Evolutionary conservation across 1,140 invertebrate species (phyloP), one percentile per base, ranked within the genome.

Genomic region (Drosophila saltans): DNA sequence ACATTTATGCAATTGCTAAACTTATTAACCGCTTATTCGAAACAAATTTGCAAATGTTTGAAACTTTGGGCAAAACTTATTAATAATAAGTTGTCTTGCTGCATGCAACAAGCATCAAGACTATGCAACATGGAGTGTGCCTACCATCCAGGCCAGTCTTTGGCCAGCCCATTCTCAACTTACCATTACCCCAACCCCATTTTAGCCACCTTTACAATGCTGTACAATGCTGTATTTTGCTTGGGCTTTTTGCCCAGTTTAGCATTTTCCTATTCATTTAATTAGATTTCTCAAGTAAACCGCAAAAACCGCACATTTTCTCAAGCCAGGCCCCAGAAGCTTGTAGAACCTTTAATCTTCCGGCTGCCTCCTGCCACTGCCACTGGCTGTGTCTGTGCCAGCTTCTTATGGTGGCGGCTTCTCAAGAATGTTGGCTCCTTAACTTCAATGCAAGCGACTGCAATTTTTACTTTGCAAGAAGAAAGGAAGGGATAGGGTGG

Each of bases 281-380:
- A 90, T 90, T 90, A 90, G 86, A 90, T 90, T 90, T 90, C 85
- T 90, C 86, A 78, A 90, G 81, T 77, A 80, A 79, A 75, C 85
- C 85, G 61, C 85, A 90, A 66, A 66, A 85, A 85, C 85, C 85
- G 81, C 79, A 90, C 81, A 81, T 90, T 82, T 88, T 88, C 84
- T 88, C 85, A 84, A 77, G 80, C 72, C 81, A n/a, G 57, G 26
- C 11, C 28, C 39, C 45, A 48, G 43, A 45, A 65, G 33, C 30
- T 65, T 65, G 62, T 16, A 65, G 48, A 40, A 62, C 57, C 57
- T 59, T 28, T 30, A 10, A 48, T 10, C 63, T 24, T 41, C 45
- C 57, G 61, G 30, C 45, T 66, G 58, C 41, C 43, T 41, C 21
- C 45, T 52, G 45, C 45, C 21, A 16, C 40, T 41, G 40, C 40